These are phyloP conservation scores for Drosophila percnosoma DNA, from an alignment of 2,888 invertebrate species.

Conservation along the genomic window DNA sequence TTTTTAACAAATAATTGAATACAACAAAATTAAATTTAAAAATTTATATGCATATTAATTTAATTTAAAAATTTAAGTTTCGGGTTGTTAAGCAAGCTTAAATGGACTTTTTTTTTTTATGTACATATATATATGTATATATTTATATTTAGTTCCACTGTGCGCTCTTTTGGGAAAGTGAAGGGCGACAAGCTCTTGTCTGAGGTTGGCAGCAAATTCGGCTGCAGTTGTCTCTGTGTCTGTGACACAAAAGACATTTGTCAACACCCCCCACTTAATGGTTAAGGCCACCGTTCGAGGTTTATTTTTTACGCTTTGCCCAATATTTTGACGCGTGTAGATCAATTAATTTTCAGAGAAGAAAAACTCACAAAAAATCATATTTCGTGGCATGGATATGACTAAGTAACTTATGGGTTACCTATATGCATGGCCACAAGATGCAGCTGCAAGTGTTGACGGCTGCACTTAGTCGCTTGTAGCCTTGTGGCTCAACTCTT, in stretches of 20 bases:
- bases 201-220: constrained; percentile 27
- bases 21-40: neutral
- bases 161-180: constrained; percentile 35
- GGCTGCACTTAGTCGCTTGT: constrained; percentile 74
- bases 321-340: constrained; percentile 77
- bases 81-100: neutral
- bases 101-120: neutral
- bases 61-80: neutral
- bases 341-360: constrained; percentile 64
- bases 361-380: constrained; percentile 46
- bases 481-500: constrained; percentile 62
- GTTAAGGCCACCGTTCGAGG: constrained; percentile 30
- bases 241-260: constrained; percentile 77
- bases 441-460: constrained; percentile 74
- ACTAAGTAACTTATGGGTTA: constrained; percentile 7
- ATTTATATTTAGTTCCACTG: constrained; percentile 12
- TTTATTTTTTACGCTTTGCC: constrained; percentile 15
- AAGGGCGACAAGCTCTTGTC: constrained; percentile 51
- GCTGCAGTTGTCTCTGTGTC: constrained; percentile 35
- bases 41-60: neutral
- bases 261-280: constrained; percentile 78
- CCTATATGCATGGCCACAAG: constrained; percentile 17
- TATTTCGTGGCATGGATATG: constrained; percentile 42
- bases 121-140: too few relatives aligned
- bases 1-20: neutral